Evolutionary conservation across 2,113 vertebrate species (phyloP), one percentile per base, ranked within the genome.

Genomic region (Odocoileus virginianus): DNA sequence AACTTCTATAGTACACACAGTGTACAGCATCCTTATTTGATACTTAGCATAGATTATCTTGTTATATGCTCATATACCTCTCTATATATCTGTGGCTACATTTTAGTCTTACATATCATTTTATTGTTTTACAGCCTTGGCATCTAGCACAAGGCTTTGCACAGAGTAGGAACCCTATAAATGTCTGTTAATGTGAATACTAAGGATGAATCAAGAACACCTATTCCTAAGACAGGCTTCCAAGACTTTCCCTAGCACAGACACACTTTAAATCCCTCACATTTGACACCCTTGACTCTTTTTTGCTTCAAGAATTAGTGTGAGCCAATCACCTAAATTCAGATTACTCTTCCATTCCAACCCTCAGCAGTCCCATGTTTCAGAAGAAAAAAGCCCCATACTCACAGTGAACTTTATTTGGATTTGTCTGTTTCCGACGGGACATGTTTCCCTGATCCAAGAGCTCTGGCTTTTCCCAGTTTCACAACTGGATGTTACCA

Each of bases 321-420:
- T 64, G 21, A 95, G 27, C 17, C 11, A 79, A 45, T 86, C 55
- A 60, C n/a, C 43, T 92, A 89, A 83, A 93, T 52, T 92, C 50
- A 91, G 52, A 40, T 91, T 92, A 71, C 19, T 91, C 19, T 94
- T 90, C 92, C 57, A 91, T 93, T 58, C 71, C 36, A 89, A 74
- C 88, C 60, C 36, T 87, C 61, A 91, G 50, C 23, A 43, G 81
- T 78, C 93, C 89, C 86, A 97, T n/a, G 23, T 91, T 93, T 79
- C 25, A 67, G 81, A 95, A 93, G 60, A 93, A n/a, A 40, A 97
- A 92, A 91, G 87, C 40, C 58, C 88, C 74, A 2, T 99, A 99
- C 99, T 99, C 98, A 99, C 99, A 99, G 98, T 98, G 99, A 98
- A 99, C 99, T 99, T 99, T 99, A 98, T 99, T 99, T 98, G 99